Conservation (phyloP, 2,113 vertebrate species). For the Catharus minimus region DNA sequence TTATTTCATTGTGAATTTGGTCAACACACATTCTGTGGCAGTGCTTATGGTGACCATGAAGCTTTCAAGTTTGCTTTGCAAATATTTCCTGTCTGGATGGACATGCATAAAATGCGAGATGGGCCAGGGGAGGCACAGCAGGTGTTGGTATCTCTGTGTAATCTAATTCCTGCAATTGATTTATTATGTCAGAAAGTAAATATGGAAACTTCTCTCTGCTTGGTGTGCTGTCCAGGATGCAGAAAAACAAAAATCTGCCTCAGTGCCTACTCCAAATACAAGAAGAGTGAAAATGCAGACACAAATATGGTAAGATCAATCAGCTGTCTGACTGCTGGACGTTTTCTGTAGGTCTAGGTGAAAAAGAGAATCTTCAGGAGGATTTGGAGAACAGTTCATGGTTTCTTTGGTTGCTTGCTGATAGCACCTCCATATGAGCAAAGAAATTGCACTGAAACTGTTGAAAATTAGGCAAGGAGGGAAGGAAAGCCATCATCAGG, state of each 20-base stretch:
- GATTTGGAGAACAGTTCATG: background rate
- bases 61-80: background rate
- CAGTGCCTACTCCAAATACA: background rate
- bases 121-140: background rate
- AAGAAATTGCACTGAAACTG: background rate
- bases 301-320: background rate
- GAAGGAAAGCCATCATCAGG: background rate
- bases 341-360: background rate
- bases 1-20: background rate
- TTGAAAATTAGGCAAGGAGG: background rate
- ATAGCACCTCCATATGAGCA: background rate
- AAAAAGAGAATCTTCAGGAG: background rate
- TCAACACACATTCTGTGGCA: background rate
- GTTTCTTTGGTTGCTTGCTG: background rate
- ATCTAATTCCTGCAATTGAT: background rate
- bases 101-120: background rate
- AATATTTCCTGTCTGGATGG: background rate
- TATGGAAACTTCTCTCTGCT: background rate
- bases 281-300: background rate
- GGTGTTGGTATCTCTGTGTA: background rate
- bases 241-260: background rate
- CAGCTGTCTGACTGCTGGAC: background rate
- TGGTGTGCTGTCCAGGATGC: no score
- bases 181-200: background rate
- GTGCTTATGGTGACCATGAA: background rate